A percentile compares a stretch with the other conserved stretches of the same genome.
These are phyloP conservation scores for Frankliniella intonsa DNA, from an alignment of 2,888 invertebrate genomes.

Conservation along the genomic window DNA sequence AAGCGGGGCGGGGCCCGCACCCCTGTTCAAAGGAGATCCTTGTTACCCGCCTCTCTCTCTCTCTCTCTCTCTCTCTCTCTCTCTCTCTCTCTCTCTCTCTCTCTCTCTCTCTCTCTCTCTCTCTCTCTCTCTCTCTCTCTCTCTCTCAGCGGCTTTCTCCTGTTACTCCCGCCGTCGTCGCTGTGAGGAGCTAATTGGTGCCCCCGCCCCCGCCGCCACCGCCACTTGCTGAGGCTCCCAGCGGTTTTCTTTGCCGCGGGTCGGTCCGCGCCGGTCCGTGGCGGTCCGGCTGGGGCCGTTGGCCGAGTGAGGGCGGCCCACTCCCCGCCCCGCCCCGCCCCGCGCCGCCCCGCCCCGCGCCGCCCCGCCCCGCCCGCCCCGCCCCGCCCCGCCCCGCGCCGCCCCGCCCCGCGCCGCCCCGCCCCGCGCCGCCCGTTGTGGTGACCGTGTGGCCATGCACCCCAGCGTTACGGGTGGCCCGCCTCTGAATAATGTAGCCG, in stretches of 20 bases:
- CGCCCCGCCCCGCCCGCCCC: background rate
- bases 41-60: too few relatives aligned
- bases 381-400: too few relatives aligned
- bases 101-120: too few relatives aligned
- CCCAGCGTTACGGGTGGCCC: slow-evolving; percentile 6
- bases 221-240: background rate
- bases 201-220: background rate
- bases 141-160: too few relatives aligned
- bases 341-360: background rate
- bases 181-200: background rate
- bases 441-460: background rate
- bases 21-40: too few relatives aligned
- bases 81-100: too few relatives aligned
- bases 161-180: too few relatives aligned
- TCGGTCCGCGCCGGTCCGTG: background rate
- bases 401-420: background rate
- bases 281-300: background rate
- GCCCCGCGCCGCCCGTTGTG: background rate
- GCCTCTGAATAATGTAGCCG: slow-evolving; percentile 1
- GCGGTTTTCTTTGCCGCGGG: too few relatives aligned
- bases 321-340: background rate
- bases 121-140: too few relatives aligned
- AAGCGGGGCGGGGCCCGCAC: too few relatives aligned
- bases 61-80: too few relatives aligned
- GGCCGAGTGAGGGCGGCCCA: too few relatives aligned